phyloP scores from a whole-genome alignment of 2,797 vertebrate species.

The Phoxinus dragarum region DNA sequence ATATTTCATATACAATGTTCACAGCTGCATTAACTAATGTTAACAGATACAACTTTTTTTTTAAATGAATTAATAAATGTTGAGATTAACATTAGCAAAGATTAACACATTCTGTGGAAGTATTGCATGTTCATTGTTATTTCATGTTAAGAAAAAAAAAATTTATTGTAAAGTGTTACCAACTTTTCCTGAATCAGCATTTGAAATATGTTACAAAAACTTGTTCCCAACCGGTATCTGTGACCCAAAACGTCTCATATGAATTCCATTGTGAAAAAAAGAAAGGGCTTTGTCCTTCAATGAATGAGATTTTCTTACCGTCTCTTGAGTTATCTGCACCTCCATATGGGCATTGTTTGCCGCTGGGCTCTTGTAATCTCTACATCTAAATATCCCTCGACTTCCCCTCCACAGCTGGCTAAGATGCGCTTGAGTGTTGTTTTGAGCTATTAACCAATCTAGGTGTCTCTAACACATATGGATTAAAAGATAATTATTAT shows the following conservation, averaged over 20 bases:
- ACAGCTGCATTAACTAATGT: no score
- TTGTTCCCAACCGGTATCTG: background rate
- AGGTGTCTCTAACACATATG: constrained; percentile 21
- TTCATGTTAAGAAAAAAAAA: background rate
- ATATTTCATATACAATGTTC: background rate
- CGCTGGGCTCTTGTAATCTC: constrained; percentile 35
- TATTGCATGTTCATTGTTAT: background rate
- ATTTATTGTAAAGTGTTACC: background rate
- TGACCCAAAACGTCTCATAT: background rate
- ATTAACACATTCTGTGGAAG: background rate
- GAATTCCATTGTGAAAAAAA: constrained; percentile 22
- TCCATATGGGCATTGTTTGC: constrained; percentile 39
- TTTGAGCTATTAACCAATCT: background rate
- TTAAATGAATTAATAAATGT: background rate
- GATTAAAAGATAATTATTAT: constrained; percentile 29
- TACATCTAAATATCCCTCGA: constrained; percentile 37
- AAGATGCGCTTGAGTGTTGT: constrained; percentile 8
- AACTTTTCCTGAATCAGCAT: background rate
- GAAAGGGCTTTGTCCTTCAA: constrained; percentile 1
- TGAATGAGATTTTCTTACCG: constrained; percentile 9
- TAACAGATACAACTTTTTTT: no score
- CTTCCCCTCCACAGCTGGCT: constrained; percentile 41
- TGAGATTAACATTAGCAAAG: background rate
- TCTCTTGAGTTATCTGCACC: constrained; percentile 31
- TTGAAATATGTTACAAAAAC: background rate